phyloP scores from a whole-genome alignment of 2,797 vertebrate species.

The Sarcophilus harrisii region DNA sequence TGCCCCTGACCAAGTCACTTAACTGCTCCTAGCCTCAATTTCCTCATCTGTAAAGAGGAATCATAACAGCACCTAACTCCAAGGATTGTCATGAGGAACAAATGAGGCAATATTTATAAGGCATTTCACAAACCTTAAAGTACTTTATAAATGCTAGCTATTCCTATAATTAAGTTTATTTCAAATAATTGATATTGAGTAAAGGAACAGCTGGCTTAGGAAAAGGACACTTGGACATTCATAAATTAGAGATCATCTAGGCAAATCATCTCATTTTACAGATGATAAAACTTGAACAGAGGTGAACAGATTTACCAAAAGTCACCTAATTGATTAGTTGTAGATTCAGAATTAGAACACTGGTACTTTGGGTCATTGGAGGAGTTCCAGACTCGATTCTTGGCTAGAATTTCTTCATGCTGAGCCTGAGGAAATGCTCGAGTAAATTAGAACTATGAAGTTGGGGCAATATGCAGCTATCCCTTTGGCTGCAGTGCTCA shows the following conservation, averaged over 20 bases:
- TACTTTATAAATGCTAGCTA: not conserved
- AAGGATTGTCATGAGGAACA: not conserved
- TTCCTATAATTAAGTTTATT: not conserved
- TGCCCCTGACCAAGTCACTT: not conserved
- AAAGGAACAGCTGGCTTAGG: not conserved
- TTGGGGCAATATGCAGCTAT: not conserved
- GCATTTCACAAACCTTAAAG: not conserved
- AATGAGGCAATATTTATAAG: not conserved
- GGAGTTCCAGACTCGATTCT: constrained; percentile 28
- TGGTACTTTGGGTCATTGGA: constrained; percentile 2
- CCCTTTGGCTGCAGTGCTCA: not conserved
- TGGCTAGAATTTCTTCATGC: not conserved
- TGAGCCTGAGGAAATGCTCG: constrained; percentile 5
- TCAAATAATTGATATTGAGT: not conserved
- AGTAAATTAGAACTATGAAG: not conserved
- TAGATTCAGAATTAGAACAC: not conserved
- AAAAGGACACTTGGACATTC: not conserved
- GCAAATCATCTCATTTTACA: not conserved
- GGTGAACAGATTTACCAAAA: not conserved
- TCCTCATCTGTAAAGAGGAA: not conserved
- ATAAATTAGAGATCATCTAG: not conserved
- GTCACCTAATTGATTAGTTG: not conserved
- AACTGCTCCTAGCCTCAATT: not conserved
- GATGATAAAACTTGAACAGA: not conserved
- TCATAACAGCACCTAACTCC: not conserved